Conservation (phyloP, 2,888 invertebrate species). For the Troilus luridus region DNA sequence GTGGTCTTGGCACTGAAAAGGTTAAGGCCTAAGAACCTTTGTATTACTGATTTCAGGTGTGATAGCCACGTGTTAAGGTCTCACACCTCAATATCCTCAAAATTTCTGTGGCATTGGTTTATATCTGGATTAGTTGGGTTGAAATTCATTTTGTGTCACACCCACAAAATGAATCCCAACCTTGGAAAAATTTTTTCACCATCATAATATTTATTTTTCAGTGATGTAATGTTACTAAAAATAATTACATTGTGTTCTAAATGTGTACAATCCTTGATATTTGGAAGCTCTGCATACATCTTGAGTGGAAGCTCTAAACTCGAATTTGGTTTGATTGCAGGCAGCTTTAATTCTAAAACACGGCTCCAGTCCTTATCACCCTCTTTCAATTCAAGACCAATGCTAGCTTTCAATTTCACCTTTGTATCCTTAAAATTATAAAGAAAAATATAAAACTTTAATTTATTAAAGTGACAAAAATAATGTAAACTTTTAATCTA, state of each 20-base stretch:
- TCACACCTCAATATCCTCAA: too few relatives aligned
- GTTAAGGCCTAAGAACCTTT: too few relatives aligned
- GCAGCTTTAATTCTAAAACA: constrained; percentile 74
- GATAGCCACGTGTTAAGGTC: too few relatives aligned
- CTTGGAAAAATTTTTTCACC: too few relatives aligned
- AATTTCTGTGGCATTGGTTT: too few relatives aligned
- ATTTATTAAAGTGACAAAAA: too few relatives aligned
- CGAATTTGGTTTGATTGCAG: constrained; percentile 77
- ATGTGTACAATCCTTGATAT: constrained; percentile 78
- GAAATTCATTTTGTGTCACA: too few relatives aligned
- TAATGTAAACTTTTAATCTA: background rate
- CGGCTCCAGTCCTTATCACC: constrained; percentile 69
- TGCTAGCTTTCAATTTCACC: constrained; percentile 74
- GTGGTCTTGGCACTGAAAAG: too few relatives aligned
- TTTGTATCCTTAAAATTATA: constrained; percentile 50
- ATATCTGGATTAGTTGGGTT: too few relatives aligned
- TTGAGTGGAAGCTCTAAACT: constrained; percentile 71
- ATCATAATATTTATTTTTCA: too few relatives aligned
- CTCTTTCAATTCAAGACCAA: constrained; percentile 77
- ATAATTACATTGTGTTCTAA: constrained; percentile 79
- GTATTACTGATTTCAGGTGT: too few relatives aligned
- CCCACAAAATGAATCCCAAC: too few relatives aligned
- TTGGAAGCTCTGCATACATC: constrained; percentile 82
- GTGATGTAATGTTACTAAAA: constrained; percentile 14
- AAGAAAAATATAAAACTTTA: background rate